Percentiles rank a stretch among this genome's conserved stretches.
phyloP scores from a whole-genome alignment of 37 sponge, comb jelly and placozoan genomes.

The Axinella damicornis region DNA sequence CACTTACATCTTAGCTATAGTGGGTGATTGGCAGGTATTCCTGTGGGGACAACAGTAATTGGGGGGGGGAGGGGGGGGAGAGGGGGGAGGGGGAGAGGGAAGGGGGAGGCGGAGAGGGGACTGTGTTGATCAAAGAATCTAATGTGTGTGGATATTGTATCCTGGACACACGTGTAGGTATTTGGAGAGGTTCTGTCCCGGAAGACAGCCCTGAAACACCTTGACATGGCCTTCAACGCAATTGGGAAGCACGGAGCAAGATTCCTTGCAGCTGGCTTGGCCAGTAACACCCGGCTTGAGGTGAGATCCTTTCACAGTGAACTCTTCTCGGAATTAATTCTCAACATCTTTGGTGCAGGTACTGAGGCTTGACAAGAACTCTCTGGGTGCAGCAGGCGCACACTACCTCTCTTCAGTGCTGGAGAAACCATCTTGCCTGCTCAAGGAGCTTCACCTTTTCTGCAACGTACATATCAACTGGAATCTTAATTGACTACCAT shows the following conservation, averaged over 20 bases:
- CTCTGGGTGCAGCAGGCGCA: slow-evolving; percentile 60
- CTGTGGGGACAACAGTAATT: too few species aligned
- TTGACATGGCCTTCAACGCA: slow-evolving; percentile 47
- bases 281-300: slow-evolving; percentile 49
- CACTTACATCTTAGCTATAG: too few species aligned
- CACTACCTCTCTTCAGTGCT: slow-evolving; percentile 50
- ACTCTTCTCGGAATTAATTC: too few species aligned
- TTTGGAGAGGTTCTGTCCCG: slow-evolving; percentile 28
- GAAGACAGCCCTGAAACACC: slow-evolving; percentile 37
- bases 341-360: too few species aligned
- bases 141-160: too few species aligned
- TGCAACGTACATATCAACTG: slow-evolving; percentile 67
- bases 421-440: slow-evolving; percentile 29
- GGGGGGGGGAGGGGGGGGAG: too few species aligned
- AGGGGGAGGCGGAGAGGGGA: too few species aligned
- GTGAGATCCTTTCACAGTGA: too few species aligned
- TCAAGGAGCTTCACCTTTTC: slow-evolving; percentile 57
- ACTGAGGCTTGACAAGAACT: slow-evolving; percentile 48
- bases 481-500: too few species aligned
- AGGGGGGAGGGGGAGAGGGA: too few species aligned
- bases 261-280: slow-evolving; percentile 46
- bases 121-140: too few species aligned
- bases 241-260: slow-evolving; percentile 52
- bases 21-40: too few species aligned
- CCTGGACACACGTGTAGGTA: not conserved